These are phyloP conservation scores for Chamaedrilus cognettii DNA, from an alignment of 2,888 invertebrate species.

Conservation along the genomic window DNA sequence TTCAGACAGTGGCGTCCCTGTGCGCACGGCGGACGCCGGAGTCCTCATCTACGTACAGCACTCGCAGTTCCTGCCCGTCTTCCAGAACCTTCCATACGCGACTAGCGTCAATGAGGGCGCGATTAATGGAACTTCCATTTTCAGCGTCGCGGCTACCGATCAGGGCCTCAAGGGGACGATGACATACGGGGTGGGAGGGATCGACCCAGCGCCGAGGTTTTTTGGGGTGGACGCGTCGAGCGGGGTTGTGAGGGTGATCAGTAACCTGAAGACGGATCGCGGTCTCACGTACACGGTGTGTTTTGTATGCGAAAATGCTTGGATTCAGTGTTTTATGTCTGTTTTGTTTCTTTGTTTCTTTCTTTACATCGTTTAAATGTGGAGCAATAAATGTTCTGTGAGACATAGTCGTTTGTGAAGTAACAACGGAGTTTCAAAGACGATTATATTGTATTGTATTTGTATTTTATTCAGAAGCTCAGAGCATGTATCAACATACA, in stretches of 20 bases:
- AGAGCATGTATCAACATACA: too few species aligned
- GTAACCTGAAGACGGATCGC: slow-evolving; percentile 40
- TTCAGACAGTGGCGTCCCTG: slow-evolving; percentile 34
- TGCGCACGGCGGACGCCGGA: slow-evolving; percentile 22
- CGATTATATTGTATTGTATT: too few species aligned
- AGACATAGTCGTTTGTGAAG: too few species aligned
- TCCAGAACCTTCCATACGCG: slow-evolving; percentile 35
- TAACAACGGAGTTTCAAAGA: too few species aligned
- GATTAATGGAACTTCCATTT: slow-evolving; percentile 33
- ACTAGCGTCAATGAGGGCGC: slow-evolving; percentile 38
- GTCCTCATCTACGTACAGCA: slow-evolving; percentile 29
- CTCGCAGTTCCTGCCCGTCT: slow-evolving; percentile 33
- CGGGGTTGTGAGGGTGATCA: slow-evolving; percentile 35
- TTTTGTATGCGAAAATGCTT: background rate
- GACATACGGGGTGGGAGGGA: slow-evolving; percentile 32
- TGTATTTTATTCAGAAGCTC: too few species aligned
- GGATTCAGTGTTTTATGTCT: too few species aligned
- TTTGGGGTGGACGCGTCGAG: slow-evolving; percentile 39
- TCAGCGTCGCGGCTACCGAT: slow-evolving; percentile 42
- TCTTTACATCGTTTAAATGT: too few species aligned
- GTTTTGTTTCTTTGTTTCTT: too few species aligned
- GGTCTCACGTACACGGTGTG: slow-evolving; percentile 44
- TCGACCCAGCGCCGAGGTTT: slow-evolving; percentile 40
- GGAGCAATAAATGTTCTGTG: too few species aligned
- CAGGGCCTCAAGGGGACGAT: slow-evolving; percentile 38